phyloP scores from a whole-genome alignment of 2,888 invertebrate species.

The Eurytoma californica region DNA sequence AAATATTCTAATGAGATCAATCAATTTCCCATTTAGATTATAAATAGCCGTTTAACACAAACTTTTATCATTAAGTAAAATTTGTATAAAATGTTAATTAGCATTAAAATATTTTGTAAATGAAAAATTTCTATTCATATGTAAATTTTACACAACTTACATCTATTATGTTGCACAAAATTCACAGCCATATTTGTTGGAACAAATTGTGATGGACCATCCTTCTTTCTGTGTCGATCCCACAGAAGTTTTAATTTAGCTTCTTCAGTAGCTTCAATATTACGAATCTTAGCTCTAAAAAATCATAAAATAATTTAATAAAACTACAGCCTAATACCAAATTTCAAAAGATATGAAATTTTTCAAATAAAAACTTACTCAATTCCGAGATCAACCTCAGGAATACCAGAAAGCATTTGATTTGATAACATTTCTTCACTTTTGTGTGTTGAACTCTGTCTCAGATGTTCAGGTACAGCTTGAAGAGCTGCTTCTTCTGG shows the following conservation, averaged over 20 bases:
- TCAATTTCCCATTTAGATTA: no score
- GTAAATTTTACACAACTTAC: conserved; percentile 76
- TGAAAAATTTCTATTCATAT: background rate
- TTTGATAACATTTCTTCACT: conserved; percentile 99
- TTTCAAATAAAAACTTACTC: conserved; percentile 78
- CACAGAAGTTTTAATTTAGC: conserved; percentile 94
- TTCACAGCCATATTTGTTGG: conserved; percentile 99
- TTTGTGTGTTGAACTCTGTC: conserved; percentile 89
- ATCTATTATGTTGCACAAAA: conserved; percentile 97
- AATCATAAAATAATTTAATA: background rate
- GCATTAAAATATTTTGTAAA: no score
- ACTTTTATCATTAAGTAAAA: no score
- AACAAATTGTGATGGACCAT: conserved; percentile 95
- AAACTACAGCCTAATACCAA: no score
- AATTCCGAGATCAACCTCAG: conserved; percentile 99
- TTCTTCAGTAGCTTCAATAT: conserved; percentile 99
- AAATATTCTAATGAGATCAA: no score
- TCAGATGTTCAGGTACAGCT: conserved; percentile 91
- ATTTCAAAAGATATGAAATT: background rate
- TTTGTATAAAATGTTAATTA: no score
- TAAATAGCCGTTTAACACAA: no score
- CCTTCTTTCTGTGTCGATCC: conserved; percentile 93
- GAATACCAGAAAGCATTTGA: conserved; percentile 99
- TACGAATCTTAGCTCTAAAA: conserved; percentile 92
- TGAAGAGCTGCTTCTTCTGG: conserved; percentile 94